Base-by-base conservation (phyloP, 2,888 invertebrate genomes). In the Clepsis dumicolana region DNA sequence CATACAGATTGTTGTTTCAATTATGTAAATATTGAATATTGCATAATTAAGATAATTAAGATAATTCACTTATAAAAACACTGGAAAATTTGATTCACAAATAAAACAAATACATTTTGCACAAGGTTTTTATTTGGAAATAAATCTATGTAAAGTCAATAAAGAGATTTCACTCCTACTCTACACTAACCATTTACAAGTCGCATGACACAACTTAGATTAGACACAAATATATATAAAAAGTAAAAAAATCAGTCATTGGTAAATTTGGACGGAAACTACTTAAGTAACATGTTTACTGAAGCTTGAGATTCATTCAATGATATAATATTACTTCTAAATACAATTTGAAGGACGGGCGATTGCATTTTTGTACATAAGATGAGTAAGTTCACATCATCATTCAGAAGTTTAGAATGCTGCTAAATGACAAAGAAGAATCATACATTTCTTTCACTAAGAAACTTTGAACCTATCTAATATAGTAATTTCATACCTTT, bases 221-320 rank as follows among this genome's bases (percentile, higher is more conserved):
- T 81, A 84, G 80, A 86, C 83, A 84, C 78, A 82, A 83, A 76
- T 80, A 80, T 81, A 81, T 80, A 84, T 77, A 85, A 87, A 86
- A 78, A 80, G 80, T 81, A 79, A 84, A 81, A 87, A 86, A 84
- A 84, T 91, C 91, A 91, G 92, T 91, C 90, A 89, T 89, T 90
- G 84, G 85, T 89, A 86, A 90, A 81, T 86, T 92, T 93, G 93
- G 93, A 93, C 93, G 93, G 93, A 93, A 87, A 90, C 88, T 91
- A 92, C 84, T 84, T 91, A 93, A 91, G 92, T 92, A 90, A 88
- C 85, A 74, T 81, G 82, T 83, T 85, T 80, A 84, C 75, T 77
- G 75, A 64, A 68, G 72, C 75, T 80, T 80, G 86, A 89, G 82
- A 87, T 87, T 89, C 82, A 72, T 78, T 79, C 73, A 68, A 71